These are phyloP conservation scores for Parazoanthus atlanticus DNA, from an alignment of 92 coral and sea anemone species.

Conservation along the genomic window DNA sequence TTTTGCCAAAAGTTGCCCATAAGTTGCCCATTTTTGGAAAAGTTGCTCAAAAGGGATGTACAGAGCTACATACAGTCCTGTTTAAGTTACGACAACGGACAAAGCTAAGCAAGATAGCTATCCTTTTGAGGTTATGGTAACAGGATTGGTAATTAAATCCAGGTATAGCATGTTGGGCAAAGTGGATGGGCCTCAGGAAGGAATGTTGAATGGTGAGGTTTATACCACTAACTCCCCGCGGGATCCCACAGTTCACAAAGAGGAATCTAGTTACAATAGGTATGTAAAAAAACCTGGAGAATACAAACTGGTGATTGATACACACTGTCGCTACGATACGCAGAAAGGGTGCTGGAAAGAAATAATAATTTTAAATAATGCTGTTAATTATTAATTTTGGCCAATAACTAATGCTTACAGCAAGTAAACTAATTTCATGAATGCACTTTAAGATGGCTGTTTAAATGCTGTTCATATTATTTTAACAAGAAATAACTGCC, in stretches of 20 bases:
- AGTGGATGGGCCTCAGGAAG: constrained; percentile 34
- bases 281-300: constrained; percentile 1
- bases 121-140: background rate
- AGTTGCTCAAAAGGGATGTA: too few species aligned
- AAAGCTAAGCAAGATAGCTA: too few species aligned
- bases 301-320: background rate
- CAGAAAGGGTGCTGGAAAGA: background rate
- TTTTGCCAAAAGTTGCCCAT: too few species aligned
- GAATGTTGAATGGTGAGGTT: constrained; percentile 38
- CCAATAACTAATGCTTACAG: too few species aligned
- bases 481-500: background rate
- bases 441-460: too few species aligned
- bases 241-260: constrained; percentile 26
- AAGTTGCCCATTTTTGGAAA: too few species aligned
- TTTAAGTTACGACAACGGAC: too few species aligned
- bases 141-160: constrained; percentile 6
- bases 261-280: constrained; percentile 5
- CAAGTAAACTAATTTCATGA: too few species aligned
- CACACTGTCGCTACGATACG: background rate
- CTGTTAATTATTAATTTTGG: too few species aligned
- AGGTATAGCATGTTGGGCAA: constrained; percentile 43
- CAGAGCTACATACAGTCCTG: too few species aligned
- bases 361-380: too few species aligned
- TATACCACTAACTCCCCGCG: constrained; percentile 37
- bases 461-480: too few species aligned